Evolutionary conservation across 2,888 invertebrate genomes (phyloP).

Genomic region (Salticus scenicus): DNA sequence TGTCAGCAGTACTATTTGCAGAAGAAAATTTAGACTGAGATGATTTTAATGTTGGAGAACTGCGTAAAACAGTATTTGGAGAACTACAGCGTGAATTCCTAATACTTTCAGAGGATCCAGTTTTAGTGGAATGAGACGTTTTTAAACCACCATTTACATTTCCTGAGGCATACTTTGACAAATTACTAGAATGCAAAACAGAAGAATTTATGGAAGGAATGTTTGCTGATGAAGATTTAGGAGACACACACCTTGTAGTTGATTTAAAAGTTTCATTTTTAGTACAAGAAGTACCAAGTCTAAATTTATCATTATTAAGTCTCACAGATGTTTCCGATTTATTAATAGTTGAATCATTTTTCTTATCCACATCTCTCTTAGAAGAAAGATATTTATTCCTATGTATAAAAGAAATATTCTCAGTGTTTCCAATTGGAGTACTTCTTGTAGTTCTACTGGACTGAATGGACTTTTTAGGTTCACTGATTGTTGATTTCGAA

Average conservation of each 20-base stretch:
- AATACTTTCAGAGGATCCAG: neutral
- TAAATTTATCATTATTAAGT: neutral
- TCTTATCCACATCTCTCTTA: neutral
- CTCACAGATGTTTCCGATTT: constrained; percentile 17
- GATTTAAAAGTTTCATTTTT: constrained; percentile 12
- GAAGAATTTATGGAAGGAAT: constrained; percentile 26
- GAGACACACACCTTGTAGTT: constrained; percentile 15
- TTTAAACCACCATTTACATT: neutral
- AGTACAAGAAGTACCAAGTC: neutral
- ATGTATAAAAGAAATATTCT: constrained; percentile 15
- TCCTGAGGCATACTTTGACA: constrained; percentile 31
- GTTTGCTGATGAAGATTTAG: constrained; percentile 23
- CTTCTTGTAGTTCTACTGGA: constrained; percentile 26
- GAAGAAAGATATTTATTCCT: constrained; percentile 19
- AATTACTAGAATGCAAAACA: constrained; percentile 43
- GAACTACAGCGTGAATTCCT: constrained; percentile 1
- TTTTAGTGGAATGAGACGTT: constrained; percentile 1
- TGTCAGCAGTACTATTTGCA: constrained; percentile 16
- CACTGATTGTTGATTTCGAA: constrained; percentile 8
- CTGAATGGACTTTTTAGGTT: neutral
- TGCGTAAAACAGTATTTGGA: neutral
- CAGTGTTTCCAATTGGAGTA: constrained; percentile 8
- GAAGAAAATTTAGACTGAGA: constrained; percentile 8
- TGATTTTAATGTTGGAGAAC: constrained; percentile 14
- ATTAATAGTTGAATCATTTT: neutral